These are phyloP conservation scores for Hycleus phaleratus DNA, from an alignment of 1,140 invertebrate genomes.

Conservation along the genomic window DNA sequence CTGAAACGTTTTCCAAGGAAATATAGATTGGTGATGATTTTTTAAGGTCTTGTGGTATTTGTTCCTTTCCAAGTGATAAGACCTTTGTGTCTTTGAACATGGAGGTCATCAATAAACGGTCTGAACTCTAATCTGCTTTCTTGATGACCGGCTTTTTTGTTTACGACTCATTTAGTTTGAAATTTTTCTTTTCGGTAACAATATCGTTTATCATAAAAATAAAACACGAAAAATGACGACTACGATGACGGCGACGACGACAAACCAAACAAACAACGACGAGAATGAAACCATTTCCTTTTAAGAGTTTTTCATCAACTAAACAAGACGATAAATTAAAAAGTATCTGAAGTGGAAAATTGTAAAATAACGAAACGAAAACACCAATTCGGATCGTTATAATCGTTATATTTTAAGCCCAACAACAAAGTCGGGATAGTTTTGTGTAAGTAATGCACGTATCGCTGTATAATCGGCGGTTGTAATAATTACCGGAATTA, in stretches of 20 bases:
- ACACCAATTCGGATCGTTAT: not conserved
- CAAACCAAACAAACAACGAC: too few species aligned
- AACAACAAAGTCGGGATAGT: too few species aligned
- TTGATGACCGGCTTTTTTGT: constrained; percentile 35
- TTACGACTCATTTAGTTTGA: constrained; percentile 36
- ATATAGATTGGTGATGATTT: constrained; percentile 39
- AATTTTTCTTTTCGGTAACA: constrained; percentile 22
- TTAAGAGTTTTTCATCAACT: too few species aligned
- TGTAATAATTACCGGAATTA: too few species aligned
- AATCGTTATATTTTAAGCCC: too few species aligned
- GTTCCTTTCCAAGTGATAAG: constrained; percentile 38
- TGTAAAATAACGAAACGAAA: constrained; percentile 23
- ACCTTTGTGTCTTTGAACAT: constrained; percentile 38
- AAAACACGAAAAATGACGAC: too few species aligned
- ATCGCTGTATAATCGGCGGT: too few species aligned
- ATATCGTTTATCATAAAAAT: too few species aligned
- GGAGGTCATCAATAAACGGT: constrained; percentile 36
- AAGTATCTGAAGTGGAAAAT: constrained; percentile 1
- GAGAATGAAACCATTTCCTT: too few species aligned
- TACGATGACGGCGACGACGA: too few species aligned
- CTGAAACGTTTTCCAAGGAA: constrained; percentile 30
- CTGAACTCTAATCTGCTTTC: constrained; percentile 35
- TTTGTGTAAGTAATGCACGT: too few species aligned
- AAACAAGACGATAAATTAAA: too few species aligned
- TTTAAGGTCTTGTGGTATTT: constrained; percentile 27